Base-by-base conservation (phyloP, 2,113 vertebrate genomes). In the Muscicapa adusta region DNA sequence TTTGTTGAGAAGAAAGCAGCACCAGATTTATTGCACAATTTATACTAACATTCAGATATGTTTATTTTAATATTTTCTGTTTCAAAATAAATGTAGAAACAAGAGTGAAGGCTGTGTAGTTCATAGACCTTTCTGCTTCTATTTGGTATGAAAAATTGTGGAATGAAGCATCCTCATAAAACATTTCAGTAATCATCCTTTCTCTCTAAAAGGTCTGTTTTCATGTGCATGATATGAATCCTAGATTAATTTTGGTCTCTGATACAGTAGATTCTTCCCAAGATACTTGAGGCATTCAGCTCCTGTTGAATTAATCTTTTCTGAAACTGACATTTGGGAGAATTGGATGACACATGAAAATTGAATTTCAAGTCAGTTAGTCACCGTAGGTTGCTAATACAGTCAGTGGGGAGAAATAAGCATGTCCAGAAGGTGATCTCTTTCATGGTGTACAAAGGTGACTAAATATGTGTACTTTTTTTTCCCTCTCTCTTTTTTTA, bases 321-420 rank as follows among this genome's bases (percentile, higher is more conserved):
- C 68, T 77, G 88, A 88, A 96, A 47, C 34, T 94, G 85, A 85
- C 51, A 36, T 88, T 86, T 88, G 51, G 10, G 56, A 93, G 60
- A 93, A 93, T 19, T 73, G 79, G 88, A 54, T 93, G 75, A 80
- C 71, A 88, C 10, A 7, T 68, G 72, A 85, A 95, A 94, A 93
- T 74, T 26, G 2, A 58, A 91, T 94, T 88, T 90, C 9, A 85
- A 85, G 67, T 79, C 62, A 40, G 38, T 95, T 87, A 87, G 79
- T 95, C 81, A 72, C 76, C 33, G 16, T 66, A 66, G 38, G 38
- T 93, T 95, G 36, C 62, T 82, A 72, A 63, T 63, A n/a, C 7
- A 85, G 67, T 85, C 85, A 79, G 1, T 15, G 2, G 47, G 45
- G 79, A 94, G 54, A 70, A 94, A 70, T 76, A 76, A 80, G 40